phyloP scores from a whole-genome alignment of 2,888 invertebrate species.

The Lepidochitona cinerea region DNA sequence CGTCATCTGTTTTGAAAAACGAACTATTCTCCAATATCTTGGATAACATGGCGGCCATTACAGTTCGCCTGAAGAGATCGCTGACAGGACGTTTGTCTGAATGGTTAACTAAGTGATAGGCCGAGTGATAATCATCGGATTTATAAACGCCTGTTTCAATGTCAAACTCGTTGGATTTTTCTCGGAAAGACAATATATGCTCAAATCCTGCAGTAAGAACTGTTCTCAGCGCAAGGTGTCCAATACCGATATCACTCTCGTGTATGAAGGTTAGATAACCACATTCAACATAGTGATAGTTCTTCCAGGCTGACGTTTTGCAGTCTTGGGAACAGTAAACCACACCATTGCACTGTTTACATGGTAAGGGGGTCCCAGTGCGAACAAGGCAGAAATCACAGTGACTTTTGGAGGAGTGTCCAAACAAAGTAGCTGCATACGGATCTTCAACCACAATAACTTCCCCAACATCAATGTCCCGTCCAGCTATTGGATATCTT shows the following conservation, averaged over 20 bases:
- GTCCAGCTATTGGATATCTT: conserved; percentile 54
- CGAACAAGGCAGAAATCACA: conserved; percentile 80
- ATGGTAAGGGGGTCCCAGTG: conserved; percentile 65
- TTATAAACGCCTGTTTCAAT: conserved; percentile 41
- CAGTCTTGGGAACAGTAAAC: conserved; percentile 67
- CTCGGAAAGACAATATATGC: conserved; percentile 31
- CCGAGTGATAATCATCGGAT: conserved; percentile 73
- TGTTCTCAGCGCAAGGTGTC: conserved; percentile 77
- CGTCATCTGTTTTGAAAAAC: conserved; percentile 38
- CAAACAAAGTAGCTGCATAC: conserved; percentile 82
- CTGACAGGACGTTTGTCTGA: conserved; percentile 77
- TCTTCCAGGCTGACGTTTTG: conserved; percentile 57
- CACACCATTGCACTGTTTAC: conserved; percentile 63
- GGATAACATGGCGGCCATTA: conserved; percentile 69
- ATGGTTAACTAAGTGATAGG: conserved; percentile 83
- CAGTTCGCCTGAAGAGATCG: conserved; percentile 79
- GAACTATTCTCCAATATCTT: conserved; percentile 51
- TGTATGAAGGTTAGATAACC: conserved; percentile 78
- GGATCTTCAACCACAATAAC: conserved; percentile 84
- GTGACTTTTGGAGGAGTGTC: conserved; percentile 74
- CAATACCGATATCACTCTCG: conserved; percentile 75
- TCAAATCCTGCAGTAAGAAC: conserved; percentile 53
- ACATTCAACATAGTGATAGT: conserved; percentile 77
- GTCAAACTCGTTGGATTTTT: neutral
- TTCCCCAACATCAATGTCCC: conserved; percentile 76